phyloP scores from a whole-genome alignment of 53 echinoderm and acorn worm genomes.

The Paelopatides confundens region DNA sequence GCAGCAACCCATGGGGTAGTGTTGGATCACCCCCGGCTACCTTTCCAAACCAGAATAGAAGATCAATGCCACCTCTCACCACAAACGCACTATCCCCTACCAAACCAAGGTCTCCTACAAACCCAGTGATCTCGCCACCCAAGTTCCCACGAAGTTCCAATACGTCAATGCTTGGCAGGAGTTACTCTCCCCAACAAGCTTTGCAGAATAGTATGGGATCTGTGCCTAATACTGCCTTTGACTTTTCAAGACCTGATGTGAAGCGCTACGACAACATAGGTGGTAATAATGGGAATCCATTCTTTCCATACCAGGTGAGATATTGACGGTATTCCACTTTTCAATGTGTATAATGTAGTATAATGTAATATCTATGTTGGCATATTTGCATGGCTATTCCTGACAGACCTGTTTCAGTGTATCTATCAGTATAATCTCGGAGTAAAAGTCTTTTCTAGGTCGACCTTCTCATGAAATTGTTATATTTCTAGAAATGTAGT shows the following conservation, averaged over 20 bases:
- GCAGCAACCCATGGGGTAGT: conserved; percentile 90
- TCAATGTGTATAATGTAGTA: no score
- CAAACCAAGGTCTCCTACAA: conserved; percentile 81
- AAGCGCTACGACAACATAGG: conserved; percentile 76
- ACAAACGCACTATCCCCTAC: conserved; percentile 86
- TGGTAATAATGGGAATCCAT: conserved; percentile 57
- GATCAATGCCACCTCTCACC: conserved; percentile 90
- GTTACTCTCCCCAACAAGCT: conserved; percentile 78
- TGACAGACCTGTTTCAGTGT: no score
- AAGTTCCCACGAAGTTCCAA: conserved; percentile 97
- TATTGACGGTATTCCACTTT: no score
- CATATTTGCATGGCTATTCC: no score
- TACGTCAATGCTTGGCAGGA: conserved; percentile 95
- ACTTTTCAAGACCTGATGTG: conserved; percentile 79
- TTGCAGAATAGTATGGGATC: conserved; percentile 46
- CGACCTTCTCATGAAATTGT: no score
- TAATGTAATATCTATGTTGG: no score
- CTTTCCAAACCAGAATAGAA: conserved; percentile 82
- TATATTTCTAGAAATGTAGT: no score
- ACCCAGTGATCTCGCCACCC: conserved; percentile 97
- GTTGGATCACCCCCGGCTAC: conserved; percentile 89
- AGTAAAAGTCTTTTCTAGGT: no score
- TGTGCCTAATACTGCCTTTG: conserved; percentile 64
- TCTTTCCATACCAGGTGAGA: conserved; percentile 94
- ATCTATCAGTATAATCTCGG: no score